Base-by-base conservation (phyloP, 2,113 vertebrate genomes). In the Percopsis transmontana region DNA sequence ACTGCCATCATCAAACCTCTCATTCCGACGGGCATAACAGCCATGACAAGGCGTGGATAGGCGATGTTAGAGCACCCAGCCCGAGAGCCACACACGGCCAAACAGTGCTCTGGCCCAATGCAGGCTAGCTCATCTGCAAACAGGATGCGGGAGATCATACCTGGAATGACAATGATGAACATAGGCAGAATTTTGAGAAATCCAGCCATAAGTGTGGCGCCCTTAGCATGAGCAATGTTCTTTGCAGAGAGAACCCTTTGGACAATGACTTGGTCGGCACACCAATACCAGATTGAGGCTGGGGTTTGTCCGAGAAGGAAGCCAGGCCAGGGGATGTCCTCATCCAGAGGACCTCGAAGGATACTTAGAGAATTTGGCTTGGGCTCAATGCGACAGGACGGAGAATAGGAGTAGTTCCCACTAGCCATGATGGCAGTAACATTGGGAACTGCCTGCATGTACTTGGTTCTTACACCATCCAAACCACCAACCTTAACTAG, bases 251-350 rank as follows among this genome's bases (percentile, higher is more conserved):
- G 89, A 0, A 99, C 97, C 76, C 97, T 91, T 88, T 99, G 97
- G 54, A 99, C 97, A 16, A 99, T 99, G 77, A 99, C 97, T 81
- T 99, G 97, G 88, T 99, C 97, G 0, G 97, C 95, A 84, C 97
- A 99, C 97, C 97, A 99, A 87, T 99, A 99, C 97, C 97, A 99
- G 38, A 99, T 96, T 0, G 97, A 99, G n/a, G 97, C 95, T 19
- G 97, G 96, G 0, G 97, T 99, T 84, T 99, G 97, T 38, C 97
- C 97, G 16, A 99, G 84, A 53, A 99, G 56, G 68, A 99, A 99
- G 4, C 97, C 97, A 0, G 97, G 97, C 97, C 97, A 99, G 1
- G 97, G 97, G 57, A 97, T 91, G 58, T 98, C 97, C 85, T 98
- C 95, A 63, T 99, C 97, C n/a, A 93, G 90, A 0, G 97, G 95